Base-by-base conservation (phyloP, 92 coral and sea anemone genomes). In the Virgularia gustaviana region DNA sequence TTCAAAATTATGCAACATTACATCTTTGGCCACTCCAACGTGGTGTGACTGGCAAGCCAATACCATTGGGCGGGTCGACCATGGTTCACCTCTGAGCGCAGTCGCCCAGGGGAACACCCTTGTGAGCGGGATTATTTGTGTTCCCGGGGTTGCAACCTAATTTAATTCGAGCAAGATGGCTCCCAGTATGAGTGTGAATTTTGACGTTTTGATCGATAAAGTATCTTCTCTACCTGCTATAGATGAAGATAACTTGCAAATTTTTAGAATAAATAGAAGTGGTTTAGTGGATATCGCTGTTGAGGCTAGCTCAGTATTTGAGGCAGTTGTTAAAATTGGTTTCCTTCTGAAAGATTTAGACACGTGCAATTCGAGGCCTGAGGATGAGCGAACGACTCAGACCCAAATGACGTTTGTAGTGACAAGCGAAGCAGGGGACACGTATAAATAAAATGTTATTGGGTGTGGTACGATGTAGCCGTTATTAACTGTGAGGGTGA, bases 81-180 rank as follows among this genome's bases (percentile, higher is more conserved):
- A 67, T 32, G 49, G 73, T 8, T 79, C 75, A 0, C 64, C 85
- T 0, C 25, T 63, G 23, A 53, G 59, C 4, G 68, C 57, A 68
- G 85, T 75, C 0, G 66, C 81, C 0, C 19, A 55, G 8, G 77
- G 81, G 3, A 12, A 13, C 9, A 70, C 11, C 12, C 49, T 31
- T 36, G 81, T 81, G 0, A 63, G n/a, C n/a, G n/a, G n/a, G n/a
- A n/a, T n/a, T n/a, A n/a, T n/a, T n/a, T n/a, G n/a, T n/a, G n/a
- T n/a, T n/a, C n/a, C n/a, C n/a, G n/a, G n/a, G n/a, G n/a, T n/a
- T n/a, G n/a, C n/a, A n/a, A n/a, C n/a, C n/a, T n/a, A n/a, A n/a
- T n/a, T n/a, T n/a, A n/a, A n/a, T n/a, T n/a, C n/a, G n/a, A n/a
- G n/a, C n/a, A n/a, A n/a, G n/a, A n/a, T n/a, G n/a, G n/a, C n/a